phyloP scores from a whole-genome alignment of 2,797 vertebrate genomes.

The Lepidocolaptes lacrymiger region DNA sequence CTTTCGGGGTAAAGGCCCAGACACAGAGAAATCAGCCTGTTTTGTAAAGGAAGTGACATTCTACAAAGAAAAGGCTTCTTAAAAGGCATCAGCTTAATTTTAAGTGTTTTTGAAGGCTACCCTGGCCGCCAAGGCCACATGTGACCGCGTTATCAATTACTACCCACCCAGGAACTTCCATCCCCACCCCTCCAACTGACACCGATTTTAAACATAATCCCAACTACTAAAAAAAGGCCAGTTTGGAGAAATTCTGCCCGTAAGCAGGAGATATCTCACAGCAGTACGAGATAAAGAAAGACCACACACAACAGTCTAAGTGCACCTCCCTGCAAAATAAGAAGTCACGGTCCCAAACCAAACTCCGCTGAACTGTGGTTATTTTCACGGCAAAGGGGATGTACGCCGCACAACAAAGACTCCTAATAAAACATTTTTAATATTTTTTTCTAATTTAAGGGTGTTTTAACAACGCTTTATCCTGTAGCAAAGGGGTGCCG shows the following conservation, averaged over 20 bases:
- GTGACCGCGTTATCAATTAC: neutral
- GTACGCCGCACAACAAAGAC: too few relatives aligned
- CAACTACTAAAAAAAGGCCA: neutral
- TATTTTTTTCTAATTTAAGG: rapidly evolving
- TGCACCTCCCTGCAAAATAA: neutral
- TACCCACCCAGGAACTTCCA: neutral
- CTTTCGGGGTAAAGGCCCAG: neutral
- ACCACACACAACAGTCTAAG: neutral
- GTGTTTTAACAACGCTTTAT: neutral
- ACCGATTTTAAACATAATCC: rapidly evolving
- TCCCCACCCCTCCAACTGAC: rapidly evolving
- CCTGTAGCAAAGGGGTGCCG: neutral
- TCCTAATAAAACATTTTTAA: too few relatives aligned
- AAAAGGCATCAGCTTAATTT: neutral
- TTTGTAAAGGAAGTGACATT: neutral
- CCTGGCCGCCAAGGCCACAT: neutral
- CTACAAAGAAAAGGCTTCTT: neutral
- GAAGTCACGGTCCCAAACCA: rapidly evolving
- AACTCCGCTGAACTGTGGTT: neutral
- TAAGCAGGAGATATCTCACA: rapidly evolving
- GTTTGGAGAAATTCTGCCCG: neutral
- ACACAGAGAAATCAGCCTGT: neutral
- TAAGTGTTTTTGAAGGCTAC: neutral
- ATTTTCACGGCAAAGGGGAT: neutral
- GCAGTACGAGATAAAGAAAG: rapidly evolving